Conservation (phyloP, 2,888 invertebrate genomes). For the Nasonia oneida region DNA sequence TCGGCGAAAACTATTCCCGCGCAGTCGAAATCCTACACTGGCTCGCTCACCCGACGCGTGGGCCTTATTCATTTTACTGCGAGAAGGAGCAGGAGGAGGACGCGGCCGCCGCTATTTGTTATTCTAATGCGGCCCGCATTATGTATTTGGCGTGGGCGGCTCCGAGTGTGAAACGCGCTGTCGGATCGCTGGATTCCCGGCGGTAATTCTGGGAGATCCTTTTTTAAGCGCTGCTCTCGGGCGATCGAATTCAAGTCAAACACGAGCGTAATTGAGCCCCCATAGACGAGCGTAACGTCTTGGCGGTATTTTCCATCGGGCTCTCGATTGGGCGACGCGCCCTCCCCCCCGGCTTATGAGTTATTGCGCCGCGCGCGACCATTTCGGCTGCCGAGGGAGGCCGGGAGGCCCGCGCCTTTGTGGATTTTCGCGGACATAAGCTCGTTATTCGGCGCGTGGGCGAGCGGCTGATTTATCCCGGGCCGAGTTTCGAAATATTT, state of each 20-base stretch:
- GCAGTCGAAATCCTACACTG: not conserved
- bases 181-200: slow-evolving; percentile 69
- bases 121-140: slow-evolving; percentile 76
- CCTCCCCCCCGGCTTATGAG: too few relatives aligned
- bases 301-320: too few relatives aligned
- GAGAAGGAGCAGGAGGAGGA: not conserved
- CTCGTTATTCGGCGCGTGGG: slow-evolving; percentile 20
- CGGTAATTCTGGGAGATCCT: slow-evolving; percentile 73
- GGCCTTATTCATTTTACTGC: not conserved
- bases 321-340: too few relatives aligned
- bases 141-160: slow-evolving; percentile 73
- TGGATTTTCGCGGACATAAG: slow-evolving; percentile 14
- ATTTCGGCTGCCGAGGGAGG: too few relatives aligned
- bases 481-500: not conserved
- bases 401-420: slow-evolving; percentile 23
- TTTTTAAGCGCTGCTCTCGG: not conserved
- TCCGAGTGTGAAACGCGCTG: slow-evolving; percentile 77
- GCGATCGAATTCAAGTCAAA: too few relatives aligned
- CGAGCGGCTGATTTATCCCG: slow-evolving; percentile 43
- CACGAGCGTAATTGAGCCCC: too few relatives aligned
- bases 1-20: not conserved
- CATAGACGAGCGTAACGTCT: too few relatives aligned
- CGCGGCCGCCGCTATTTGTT: slow-evolving; percentile 73
- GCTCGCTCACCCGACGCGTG: too few relatives aligned
- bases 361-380: too few relatives aligned